phyloP scores from a whole-genome alignment of 1,140 invertebrate species.

The Whitmania pigra region DNA sequence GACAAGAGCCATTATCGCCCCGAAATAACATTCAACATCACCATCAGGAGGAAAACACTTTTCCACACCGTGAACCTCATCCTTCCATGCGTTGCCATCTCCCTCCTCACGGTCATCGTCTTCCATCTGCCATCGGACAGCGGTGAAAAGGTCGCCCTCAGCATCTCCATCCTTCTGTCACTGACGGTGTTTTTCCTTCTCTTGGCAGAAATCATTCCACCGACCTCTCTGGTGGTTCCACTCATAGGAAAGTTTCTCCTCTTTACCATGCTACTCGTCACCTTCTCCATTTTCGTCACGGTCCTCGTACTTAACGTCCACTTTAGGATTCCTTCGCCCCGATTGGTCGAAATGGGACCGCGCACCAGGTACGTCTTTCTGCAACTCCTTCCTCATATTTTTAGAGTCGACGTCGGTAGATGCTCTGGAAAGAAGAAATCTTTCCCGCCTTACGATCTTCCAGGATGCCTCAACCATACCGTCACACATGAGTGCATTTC shows the following conservation, averaged over 20 bases:
- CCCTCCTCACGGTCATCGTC: conserved; percentile 92
- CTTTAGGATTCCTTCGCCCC: conserved; percentile 87
- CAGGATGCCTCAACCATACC: too few species aligned
- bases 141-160: conserved; percentile 93
- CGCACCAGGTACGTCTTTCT: conserved; percentile 79
- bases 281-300: conserved; percentile 91
- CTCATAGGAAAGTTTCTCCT: conserved; percentile 94
- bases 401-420: too few species aligned
- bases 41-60: conserved; percentile 41
- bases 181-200: conserved; percentile 98
- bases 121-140: conserved; percentile 97
- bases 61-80: conserved; percentile 44
- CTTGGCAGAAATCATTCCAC: conserved; percentile 93
- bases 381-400: conserved; percentile 49
- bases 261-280: conserved; percentile 98
- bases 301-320: conserved; percentile 96
- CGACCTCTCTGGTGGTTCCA: conserved; percentile 91
- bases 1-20: conserved; percentile 44
- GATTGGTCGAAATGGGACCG: conserved; percentile 83
- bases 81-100: conserved; percentile 47
- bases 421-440: too few species aligned
- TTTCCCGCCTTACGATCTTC: too few species aligned
- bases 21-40: conserved; percentile 41
- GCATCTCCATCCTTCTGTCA: conserved; percentile 96
- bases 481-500: too few species aligned